Evolutionary conservation across 2,888 invertebrate species (phyloP).

Genomic region (Hydrotaea cyrtoneurina): DNA sequence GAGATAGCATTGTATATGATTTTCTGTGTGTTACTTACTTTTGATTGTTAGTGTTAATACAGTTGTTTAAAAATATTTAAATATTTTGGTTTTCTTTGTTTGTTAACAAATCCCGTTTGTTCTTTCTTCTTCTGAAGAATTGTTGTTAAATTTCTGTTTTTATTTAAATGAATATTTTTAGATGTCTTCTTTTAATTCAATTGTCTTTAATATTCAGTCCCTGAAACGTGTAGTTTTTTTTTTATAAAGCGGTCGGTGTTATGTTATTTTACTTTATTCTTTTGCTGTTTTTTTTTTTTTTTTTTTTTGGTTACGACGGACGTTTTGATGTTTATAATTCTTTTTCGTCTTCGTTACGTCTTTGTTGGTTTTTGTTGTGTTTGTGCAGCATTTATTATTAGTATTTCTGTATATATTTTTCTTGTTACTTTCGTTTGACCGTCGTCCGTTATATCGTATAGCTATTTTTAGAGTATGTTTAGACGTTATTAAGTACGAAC

Average conservation of each 20-base stretch:
- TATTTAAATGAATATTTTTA: slow-evolving; percentile 5
- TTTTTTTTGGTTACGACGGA: not conserved
- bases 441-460: slow-evolving; percentile 46
- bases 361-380: slow-evolving; percentile 34
- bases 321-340: not conserved
- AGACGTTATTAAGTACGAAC: slow-evolving; percentile 67
- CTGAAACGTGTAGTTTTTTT: slow-evolving; percentile 15
- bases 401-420: not conserved
- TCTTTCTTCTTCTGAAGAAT: not conserved
- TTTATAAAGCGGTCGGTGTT: not conserved
- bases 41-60: not conserved
- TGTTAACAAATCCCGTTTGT: not conserved
- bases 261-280: not conserved
- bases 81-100: slow-evolving; percentile 2
- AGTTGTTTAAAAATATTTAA: not conserved
- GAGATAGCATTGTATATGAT: too few relatives aligned
- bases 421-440: slow-evolving; percentile 37
- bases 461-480: slow-evolving; percentile 59
- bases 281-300: not conserved
- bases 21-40: slow-evolving; percentile 19
- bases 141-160: not conserved
- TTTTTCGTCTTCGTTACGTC: not conserved
- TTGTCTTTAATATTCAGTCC: not conserved
- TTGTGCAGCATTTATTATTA: slow-evolving; percentile 28
- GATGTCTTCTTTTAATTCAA: not conserved